Percentiles rank a stretch among this genome's conserved stretches.
Evolutionary conservation across 2,888 invertebrate species (phyloP).

Genomic region (Chironomus tentans): DNA sequence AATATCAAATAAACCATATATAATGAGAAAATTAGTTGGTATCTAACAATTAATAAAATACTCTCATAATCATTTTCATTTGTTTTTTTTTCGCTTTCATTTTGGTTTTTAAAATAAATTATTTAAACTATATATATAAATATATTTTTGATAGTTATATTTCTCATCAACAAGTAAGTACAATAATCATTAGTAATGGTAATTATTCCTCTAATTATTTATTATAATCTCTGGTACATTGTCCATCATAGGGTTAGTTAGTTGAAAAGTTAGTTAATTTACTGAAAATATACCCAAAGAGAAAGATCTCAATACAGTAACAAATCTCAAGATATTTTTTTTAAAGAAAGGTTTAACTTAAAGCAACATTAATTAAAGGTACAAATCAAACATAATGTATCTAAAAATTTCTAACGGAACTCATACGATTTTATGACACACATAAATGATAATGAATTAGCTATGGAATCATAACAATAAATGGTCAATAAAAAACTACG

Average conservation of each 20-base stretch:
- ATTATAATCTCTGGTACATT: background rate
- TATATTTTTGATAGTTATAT: too few species aligned
- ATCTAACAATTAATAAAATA: too few species aligned
- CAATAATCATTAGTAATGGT: too few species aligned
- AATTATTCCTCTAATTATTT: too few species aligned
- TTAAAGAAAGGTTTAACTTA: background rate
- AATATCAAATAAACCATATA: too few species aligned
- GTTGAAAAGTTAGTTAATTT: slow-evolving; percentile 17
- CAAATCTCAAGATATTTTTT: background rate
- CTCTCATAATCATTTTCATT: too few species aligned
- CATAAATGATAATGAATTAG: too few species aligned
- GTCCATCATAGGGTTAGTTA: slow-evolving; percentile 6
- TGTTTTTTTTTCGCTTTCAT: too few species aligned
- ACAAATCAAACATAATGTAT: background rate
- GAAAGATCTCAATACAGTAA: slow-evolving; percentile 4
- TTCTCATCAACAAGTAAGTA: too few species aligned
- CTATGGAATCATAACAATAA: background rate
- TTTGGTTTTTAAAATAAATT: too few species aligned
- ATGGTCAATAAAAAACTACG: background rate
- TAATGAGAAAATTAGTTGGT: too few species aligned
- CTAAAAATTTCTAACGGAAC: slow-evolving; percentile 27
- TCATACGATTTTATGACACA: background rate
- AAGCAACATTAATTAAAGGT: slow-evolving; percentile 15
- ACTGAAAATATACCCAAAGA: slow-evolving; percentile 17
- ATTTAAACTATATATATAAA: too few species aligned